Conservation (phyloP, 2,888 invertebrate genomes). For the Patella depressa region DNA sequence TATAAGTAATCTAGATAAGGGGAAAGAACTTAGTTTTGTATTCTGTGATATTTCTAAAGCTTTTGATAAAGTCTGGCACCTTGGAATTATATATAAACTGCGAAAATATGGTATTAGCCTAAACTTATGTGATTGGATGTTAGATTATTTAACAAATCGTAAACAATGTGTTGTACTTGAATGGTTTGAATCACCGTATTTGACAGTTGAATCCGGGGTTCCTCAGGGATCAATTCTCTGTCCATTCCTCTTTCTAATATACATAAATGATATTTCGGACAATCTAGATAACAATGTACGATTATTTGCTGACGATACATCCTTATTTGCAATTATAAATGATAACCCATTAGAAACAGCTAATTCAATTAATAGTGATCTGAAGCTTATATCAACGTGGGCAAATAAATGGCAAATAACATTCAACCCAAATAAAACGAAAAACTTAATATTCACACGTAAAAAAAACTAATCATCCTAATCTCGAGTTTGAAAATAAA, state of each 20-base stretch:
- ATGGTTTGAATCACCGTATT: not conserved
- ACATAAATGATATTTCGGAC: conserved; percentile 20
- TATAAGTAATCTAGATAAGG: not conserved
- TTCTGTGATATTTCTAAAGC: conserved; percentile 21
- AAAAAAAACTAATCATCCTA: too few relatives aligned
- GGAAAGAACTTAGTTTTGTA: conserved; percentile 3
- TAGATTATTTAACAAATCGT: not conserved
- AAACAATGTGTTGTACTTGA: not conserved
- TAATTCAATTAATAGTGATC: too few relatives aligned
- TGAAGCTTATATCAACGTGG: too few relatives aligned
- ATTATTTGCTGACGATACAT: conserved; percentile 25
- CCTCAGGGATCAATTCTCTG: conserved; percentile 28
- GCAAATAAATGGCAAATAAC: too few relatives aligned
- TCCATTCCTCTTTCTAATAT: too few relatives aligned
- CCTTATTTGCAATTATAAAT: not conserved
- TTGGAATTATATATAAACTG: conserved; percentile 13
- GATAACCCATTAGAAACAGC: too few relatives aligned
- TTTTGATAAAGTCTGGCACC: conserved; percentile 18
- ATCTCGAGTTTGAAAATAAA: too few relatives aligned
- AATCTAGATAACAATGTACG: conserved; percentile 16
- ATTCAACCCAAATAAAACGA: too few relatives aligned
- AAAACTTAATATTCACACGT: too few relatives aligned
- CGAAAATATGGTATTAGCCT: conserved; percentile 4
- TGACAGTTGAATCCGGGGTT: conserved; percentile 6
- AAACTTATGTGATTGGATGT: not conserved